These are phyloP conservation scores for Pecten maximus DNA, from an alignment of 2,888 invertebrate genomes.

Conservation along the genomic window DNA sequence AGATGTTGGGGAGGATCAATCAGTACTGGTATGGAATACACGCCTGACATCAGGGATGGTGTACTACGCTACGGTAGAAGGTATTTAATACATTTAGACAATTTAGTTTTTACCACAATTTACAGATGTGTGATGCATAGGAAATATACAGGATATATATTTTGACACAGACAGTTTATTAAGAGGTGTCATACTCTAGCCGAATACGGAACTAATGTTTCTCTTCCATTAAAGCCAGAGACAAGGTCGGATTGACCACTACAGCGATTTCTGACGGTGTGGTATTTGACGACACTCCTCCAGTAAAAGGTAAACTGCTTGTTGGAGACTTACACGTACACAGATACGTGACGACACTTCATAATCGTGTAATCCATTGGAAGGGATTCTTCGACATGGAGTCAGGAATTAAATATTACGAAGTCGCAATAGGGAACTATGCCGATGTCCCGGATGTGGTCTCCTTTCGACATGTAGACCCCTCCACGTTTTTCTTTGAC, in stretches of 20 bases:
- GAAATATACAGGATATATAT: neutral
- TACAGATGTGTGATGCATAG: neutral
- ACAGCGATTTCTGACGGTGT: slow-evolving; percentile 38
- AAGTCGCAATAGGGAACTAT: slow-evolving; percentile 47
- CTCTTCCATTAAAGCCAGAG: slow-evolving; percentile 40
- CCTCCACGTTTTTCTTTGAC: slow-evolving; percentile 11
- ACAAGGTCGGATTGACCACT: slow-evolving; percentile 40
- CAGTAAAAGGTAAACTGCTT: slow-evolving; percentile 41
- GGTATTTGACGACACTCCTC: slow-evolving; percentile 48
- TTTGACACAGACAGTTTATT: neutral
- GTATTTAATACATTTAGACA: neutral
- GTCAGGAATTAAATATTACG: slow-evolving; percentile 53
- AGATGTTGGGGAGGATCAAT: neutral
- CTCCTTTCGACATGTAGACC: slow-evolving; percentile 38
- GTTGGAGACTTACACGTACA: slow-evolving; percentile 35
- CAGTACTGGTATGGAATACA: neutral
- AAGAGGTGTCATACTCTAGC: neutral
- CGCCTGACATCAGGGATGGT: neutral
- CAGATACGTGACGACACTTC: neutral
- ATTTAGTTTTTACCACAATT: neutral
- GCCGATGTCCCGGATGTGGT: slow-evolving; percentile 36
- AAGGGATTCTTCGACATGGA: slow-evolving; percentile 54
- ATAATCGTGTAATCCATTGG: slow-evolving; percentile 51
- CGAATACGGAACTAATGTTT: no score
- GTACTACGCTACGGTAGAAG: slow-evolving; percentile 33